Evolutionary conservation across 2,888 invertebrate species (phyloP), one percentile per base, ranked within the genome.

Genomic region (Geotrupes spiniger): DNA sequence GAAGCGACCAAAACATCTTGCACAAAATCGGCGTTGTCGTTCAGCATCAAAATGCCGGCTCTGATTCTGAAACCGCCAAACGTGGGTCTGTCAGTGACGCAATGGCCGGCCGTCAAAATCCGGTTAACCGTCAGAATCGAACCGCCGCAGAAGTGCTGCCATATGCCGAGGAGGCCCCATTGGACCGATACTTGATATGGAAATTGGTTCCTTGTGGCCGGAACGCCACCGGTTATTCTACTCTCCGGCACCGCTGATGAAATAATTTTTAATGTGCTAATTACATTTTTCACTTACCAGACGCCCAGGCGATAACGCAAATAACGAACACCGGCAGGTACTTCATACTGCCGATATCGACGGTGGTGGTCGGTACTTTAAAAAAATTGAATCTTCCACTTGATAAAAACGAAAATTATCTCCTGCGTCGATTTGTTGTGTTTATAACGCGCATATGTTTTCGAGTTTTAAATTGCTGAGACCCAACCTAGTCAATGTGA

Each of bases 101-200:
- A 78, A 62, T 77, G 77, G 1, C 76, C 77, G 5, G 78, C 77
- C 0, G 77, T 76, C 12, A 77, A 52, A 3, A 77, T 59, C 42
- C 65, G 62, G 9, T 55, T 54, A 1, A 44, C 28, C 44, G 62
- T 73, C 28, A 76, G 63, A 40, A 77, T 74, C 2, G 75, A 74
- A 0, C 77, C 77, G 6, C 77, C 78, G 52, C 78, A 78, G 38
- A 72, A 70, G 44, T 62, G 74, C 15, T 37, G 42, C 37, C 45
- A 50, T 9, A 29, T 25, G 12, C 46, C 50, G n/a, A n/a, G n/a
- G 9, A 37, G 2, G 8, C 46, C 45, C 50, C 50, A 50, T 21
- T 50, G 41, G 10, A 46, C 33, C 37, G 74, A 76, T 0, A 67
- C 74, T 58, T 76, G 76, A 55, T 76, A 73, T 0, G 77, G 76